Conservation (phyloP, 2,113 vertebrate genomes). For the Brachyhypopomus gauderio region DNA sequence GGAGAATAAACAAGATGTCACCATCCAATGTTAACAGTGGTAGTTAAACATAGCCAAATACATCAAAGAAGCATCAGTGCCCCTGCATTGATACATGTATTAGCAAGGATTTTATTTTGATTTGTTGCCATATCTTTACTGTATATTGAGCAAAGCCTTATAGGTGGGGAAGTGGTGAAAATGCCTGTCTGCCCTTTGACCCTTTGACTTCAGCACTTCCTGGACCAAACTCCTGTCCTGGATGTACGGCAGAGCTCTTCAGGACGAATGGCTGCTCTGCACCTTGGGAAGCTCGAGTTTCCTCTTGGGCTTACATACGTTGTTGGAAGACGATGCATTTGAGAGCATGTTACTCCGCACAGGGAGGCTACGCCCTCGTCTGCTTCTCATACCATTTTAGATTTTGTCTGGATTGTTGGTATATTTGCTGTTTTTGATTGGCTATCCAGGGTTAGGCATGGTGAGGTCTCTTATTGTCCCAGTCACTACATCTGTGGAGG, state of each 20-base stretch:
- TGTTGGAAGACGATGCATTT: neutral
- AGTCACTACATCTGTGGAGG: slow-evolving; percentile 28
- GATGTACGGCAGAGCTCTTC: neutral
- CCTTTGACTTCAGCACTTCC: neutral
- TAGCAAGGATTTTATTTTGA: neutral
- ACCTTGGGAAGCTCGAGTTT: too few species aligned
- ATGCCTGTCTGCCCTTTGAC: neutral
- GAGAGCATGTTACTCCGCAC: neutral
- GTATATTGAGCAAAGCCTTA: neutral
- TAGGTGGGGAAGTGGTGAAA: neutral
- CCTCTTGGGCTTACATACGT: too few species aligned
- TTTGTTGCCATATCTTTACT: neutral
- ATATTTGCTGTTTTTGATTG: slow-evolving; percentile 10
- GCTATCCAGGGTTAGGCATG: neutral
- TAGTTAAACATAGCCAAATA: neutral
- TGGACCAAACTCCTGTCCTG: neutral
- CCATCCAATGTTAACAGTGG: neutral
- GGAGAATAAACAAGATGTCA: neutral
- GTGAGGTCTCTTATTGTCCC: slow-evolving; percentile 2
- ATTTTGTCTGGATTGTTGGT: slow-evolving; percentile 47
- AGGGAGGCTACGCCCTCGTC: neutral
- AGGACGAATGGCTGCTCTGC: too few species aligned
- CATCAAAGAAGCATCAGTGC: neutral
- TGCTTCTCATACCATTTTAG: slow-evolving; percentile 27
- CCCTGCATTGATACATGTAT: neutral